phyloP scores from a whole-genome alignment of 2,113 vertebrate species.

The Macroglossus sobrinus region DNA sequence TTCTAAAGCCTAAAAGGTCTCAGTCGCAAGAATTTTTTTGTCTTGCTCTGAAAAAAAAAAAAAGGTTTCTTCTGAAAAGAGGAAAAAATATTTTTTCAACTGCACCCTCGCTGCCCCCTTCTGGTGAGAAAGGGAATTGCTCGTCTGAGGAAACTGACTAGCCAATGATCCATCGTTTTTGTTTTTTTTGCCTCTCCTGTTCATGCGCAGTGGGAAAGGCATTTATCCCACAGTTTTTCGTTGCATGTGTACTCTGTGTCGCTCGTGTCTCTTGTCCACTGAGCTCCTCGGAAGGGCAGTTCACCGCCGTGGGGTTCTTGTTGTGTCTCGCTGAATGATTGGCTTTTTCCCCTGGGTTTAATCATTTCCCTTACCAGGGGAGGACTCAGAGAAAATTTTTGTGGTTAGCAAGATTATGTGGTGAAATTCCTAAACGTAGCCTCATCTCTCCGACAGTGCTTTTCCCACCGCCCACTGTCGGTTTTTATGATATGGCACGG shows the following conservation, averaged over 20 bases:
- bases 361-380: background rate
- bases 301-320: background rate
- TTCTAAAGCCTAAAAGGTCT: conserved; percentile 48
- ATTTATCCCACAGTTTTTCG: background rate
- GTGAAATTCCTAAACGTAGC: conserved; percentile 13
- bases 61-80: background rate
- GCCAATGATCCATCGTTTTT: background rate
- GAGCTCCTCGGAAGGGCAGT: background rate
- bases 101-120: conserved; percentile 63
- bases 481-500: background rate
- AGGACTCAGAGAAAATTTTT: conserved; percentile 8
- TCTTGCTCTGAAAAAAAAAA: background rate
- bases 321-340: background rate
- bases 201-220: background rate
- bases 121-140: conserved; percentile 51
- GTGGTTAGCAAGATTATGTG: background rate
- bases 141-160: background rate
- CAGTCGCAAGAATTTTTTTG: background rate
- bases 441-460: background rate
- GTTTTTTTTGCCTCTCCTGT: too few species aligned
- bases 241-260: background rate
- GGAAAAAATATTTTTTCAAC: rapidly evolving
- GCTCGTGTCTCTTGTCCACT: background rate
- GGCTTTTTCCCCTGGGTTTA: background rate
- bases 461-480: background rate